A percentile compares a stretch with the other conserved stretches of the same genome.
Conservation (phyloP, 2,797 vertebrate genomes). For the Muraenolepis orangiensis region DNA sequence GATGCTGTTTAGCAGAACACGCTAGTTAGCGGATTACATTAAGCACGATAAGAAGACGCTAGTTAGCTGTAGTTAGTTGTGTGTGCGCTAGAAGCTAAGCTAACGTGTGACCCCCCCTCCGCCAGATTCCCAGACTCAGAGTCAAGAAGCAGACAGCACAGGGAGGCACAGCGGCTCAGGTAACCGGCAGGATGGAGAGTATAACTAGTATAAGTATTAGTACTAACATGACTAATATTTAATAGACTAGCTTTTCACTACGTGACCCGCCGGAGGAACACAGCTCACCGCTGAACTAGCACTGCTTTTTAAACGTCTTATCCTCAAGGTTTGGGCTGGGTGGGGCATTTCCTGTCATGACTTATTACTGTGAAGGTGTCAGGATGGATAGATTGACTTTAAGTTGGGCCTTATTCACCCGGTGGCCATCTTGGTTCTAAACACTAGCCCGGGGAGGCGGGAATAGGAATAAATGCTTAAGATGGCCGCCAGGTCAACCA, state of each 20-base stretch:
- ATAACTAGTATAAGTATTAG: background rate
- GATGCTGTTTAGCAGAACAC: no score
- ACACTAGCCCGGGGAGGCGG: background rate
- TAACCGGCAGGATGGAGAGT: constrained; percentile 40
- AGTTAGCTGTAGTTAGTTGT: background rate
- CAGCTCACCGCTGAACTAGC: background rate
- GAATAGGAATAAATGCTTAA: background rate
- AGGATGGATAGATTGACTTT: background rate
- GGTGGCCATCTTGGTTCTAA: background rate
- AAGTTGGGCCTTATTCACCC: background rate
- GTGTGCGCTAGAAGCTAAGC: constrained; percentile 28
- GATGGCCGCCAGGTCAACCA: background rate
- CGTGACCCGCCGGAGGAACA: background rate
- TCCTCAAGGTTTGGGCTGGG: background rate
- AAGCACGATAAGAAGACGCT: no score
- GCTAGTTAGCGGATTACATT: no score
- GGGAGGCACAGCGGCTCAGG: constrained; percentile 58
- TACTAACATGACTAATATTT: background rate
- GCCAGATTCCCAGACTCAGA: constrained; percentile 81
- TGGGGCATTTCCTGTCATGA: background rate
- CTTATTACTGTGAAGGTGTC: background rate
- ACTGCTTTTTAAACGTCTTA: background rate
- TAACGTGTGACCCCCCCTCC: constrained; percentile 68
- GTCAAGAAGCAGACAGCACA: constrained; percentile 70
- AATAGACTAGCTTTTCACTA: background rate